These are phyloP conservation scores for Halcyon badia DNA, from an alignment of 2,797 vertebrate species.

Conservation along the genomic window DNA sequence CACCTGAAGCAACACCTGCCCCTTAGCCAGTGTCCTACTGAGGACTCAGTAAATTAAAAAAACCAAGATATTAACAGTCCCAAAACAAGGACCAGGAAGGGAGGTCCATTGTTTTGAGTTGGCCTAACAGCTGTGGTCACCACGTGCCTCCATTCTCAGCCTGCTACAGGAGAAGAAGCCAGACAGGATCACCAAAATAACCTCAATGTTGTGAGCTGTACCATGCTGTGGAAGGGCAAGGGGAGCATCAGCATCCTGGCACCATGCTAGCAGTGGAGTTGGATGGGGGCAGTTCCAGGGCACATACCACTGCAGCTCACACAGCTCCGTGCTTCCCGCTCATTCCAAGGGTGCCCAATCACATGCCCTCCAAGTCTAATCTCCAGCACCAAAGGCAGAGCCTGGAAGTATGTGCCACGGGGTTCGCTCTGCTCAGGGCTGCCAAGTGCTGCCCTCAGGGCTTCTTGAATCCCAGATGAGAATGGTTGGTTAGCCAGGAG, in stretches of 20 bases:
- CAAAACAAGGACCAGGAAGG: accelerated
- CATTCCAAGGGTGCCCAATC: accelerated
- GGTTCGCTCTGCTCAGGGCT: neutral
- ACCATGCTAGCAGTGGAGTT: neutral
- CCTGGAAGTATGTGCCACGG: neutral
- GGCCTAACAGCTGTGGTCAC: neutral
- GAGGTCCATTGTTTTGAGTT: accelerated
- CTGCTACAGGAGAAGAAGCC: neutral
- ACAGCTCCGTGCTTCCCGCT: accelerated
- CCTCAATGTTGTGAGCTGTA: accelerated
- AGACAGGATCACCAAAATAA: neutral
- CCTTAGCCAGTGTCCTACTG: neutral
- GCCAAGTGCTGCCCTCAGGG: neutral
- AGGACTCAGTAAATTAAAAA: neutral
- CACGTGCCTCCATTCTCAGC: neutral
- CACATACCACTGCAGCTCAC: neutral
- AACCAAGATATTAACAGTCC: neutral
- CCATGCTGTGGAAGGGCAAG: neutral
- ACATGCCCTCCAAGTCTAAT: accelerated
- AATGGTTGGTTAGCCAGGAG: neutral
- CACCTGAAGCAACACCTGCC: neutral
- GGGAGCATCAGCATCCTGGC: neutral
- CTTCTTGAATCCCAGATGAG: neutral
- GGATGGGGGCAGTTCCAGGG: accelerated
- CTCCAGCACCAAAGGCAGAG: neutral